Evolutionary conservation across 2,888 invertebrate genomes (phyloP), one percentile per base, ranked within the genome.

Genomic region (Aleiodes testaceus): DNA sequence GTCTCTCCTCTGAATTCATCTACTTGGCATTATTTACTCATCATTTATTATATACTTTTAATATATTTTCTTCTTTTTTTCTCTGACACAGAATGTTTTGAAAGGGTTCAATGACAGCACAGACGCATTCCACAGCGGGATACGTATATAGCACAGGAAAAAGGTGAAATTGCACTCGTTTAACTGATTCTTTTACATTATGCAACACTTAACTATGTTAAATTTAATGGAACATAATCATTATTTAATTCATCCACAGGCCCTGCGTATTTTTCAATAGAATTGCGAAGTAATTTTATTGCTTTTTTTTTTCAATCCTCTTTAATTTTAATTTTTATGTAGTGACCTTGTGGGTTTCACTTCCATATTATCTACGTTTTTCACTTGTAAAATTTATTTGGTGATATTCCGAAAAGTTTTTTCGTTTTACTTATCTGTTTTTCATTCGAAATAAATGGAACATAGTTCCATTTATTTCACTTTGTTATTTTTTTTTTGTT

Each of bases 101-200:
- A n/a, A 30, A 26, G 53, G 53, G 53, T 53, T 53, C 53, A 53
- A 53, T 53, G 53, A 53, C 53, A 53, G 53, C n/a, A 26, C 26
- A 53, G 53, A 53, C 53, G 30, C 53, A 53, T 53, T 53, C 53
- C 53, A 53, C 53, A 20, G 52, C 12, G 52, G 52, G 52, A 52
- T 52, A 53, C 53, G 53, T 53, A 53, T 53, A 53, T 53, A 53
- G 30, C 6, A 12, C 53, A 53, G 53, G 30, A 53, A 53, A 53
- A 14, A 45, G 53, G 53, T 53, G 53, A 53, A 53, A 53, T 53
- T 53, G 14, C 22, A 53, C 53, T 53, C 26, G 53, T 53, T 36
- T 36, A 36, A 36, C 36, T 11, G 36, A 36, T 36, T 36, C 11
- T 11, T 6, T 11, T 11, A 6, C 9, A 36, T 36, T 53, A 53